Conservation (phyloP, 2,113 vertebrate genomes). For the Junco hyemalis region DNA sequence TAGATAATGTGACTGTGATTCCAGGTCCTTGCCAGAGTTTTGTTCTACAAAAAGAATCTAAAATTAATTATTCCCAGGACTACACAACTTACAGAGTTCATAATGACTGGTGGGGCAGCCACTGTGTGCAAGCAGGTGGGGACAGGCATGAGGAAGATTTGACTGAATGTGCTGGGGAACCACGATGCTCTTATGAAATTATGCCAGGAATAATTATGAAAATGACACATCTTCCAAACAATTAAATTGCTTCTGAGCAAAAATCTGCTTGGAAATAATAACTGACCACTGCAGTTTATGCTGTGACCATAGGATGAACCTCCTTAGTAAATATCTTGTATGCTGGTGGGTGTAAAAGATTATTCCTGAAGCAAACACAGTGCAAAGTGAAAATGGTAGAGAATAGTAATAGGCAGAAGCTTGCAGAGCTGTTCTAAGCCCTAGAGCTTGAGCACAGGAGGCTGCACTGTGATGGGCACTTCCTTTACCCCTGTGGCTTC, state of each 20-base stretch:
- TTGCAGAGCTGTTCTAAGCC: background rate
- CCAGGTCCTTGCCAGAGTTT: background rate
- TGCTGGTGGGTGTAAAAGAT: background rate
- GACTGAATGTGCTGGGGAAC: background rate
- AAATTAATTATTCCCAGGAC: background rate
- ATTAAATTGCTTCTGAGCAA: background rate
- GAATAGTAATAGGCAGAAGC: too few species aligned
- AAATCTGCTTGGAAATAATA: background rate
- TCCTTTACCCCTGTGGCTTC: background rate
- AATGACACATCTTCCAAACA: background rate
- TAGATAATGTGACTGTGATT: background rate
- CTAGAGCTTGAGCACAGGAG: background rate
- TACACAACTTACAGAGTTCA: background rate
- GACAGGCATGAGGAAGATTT: background rate
- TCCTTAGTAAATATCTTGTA: background rate
- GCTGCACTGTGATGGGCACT: fast-evolving
- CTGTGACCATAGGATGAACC: background rate
- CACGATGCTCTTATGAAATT: fast-evolving
- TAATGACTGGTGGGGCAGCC: background rate
- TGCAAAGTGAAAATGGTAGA: background rate
- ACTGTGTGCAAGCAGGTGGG: background rate
- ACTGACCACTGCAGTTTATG: background rate
- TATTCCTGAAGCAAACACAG: background rate
- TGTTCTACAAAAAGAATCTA: background rate
- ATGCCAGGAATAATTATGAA: background rate